These are phyloP conservation scores for Magallana gigas DNA, from an alignment of 1,140 invertebrate species.

Conservation along the genomic window DNA sequence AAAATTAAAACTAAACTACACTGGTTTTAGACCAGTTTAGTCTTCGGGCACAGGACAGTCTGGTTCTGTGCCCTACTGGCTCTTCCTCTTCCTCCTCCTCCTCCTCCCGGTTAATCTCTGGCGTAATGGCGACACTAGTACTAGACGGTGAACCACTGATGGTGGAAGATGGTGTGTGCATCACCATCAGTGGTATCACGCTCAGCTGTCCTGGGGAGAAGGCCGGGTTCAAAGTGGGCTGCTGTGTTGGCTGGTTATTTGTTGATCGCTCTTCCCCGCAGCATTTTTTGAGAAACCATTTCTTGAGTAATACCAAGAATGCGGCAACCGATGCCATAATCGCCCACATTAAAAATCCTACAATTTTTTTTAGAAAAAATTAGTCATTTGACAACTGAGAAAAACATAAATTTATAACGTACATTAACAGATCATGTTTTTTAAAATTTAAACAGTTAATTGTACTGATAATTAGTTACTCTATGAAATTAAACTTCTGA, in stretches of 20 bases:
- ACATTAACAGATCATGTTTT: not conserved
- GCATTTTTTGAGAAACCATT: not conserved
- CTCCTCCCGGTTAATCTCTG: not conserved
- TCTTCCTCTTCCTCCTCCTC: not conserved
- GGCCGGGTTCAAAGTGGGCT: not conserved
- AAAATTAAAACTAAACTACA: not conserved
- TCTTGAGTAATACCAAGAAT: not conserved
- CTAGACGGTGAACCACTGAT: not conserved
- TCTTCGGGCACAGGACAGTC: not conserved
- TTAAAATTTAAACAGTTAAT: slow-evolving; percentile 1
- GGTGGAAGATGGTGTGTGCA: not conserved
- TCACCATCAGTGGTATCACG: not conserved
- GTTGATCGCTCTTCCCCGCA: not conserved
- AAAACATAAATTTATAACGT: not conserved
- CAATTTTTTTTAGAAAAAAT: not conserved
- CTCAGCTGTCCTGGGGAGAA: not conserved
- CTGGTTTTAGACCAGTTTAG: not conserved
- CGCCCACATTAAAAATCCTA: slow-evolving; percentile 1
- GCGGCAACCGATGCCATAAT: not conserved
- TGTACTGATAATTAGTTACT: not conserved
- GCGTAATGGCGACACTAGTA: not conserved
- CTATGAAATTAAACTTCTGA: not conserved
- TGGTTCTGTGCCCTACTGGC: not conserved
- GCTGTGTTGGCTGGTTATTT: not conserved
- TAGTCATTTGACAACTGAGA: not conserved